Evolutionary conservation across 2,113 vertebrate species (phyloP).

Genomic region (Phylloscopus trochilus): DNA sequence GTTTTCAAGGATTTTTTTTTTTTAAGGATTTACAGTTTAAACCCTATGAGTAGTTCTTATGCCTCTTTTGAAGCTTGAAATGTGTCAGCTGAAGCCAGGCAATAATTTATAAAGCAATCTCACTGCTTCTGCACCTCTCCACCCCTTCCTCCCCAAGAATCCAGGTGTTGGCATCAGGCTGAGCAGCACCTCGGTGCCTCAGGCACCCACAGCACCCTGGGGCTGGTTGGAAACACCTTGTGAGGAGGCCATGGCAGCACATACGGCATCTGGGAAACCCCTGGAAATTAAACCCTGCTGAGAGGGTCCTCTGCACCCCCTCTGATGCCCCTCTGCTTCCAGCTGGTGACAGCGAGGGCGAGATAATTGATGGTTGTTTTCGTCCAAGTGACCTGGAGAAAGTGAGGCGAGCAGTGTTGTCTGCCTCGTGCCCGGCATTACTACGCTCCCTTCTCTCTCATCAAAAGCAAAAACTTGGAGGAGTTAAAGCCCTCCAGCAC

Average conservation of each 20-base stretch:
- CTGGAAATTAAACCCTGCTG: not conserved
- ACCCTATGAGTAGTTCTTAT: constrained; percentile 11
- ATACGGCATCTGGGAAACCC: not conserved
- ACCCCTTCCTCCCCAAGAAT: not conserved
- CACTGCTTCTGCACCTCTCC: not conserved
- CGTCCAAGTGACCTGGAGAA: not conserved
- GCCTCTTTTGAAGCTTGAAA: constrained; percentile 20
- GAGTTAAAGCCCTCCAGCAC: not conserved
- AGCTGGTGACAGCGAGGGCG: not conserved
- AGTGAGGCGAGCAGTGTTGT: not conserved
- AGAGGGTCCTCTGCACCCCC: not conserved
- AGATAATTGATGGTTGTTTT: not conserved
- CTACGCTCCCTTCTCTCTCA: not conserved
- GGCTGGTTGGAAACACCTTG: not conserved
- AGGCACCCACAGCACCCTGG: not conserved
- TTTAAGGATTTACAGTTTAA: constrained; percentile 40
- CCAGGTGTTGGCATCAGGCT: not conserved
- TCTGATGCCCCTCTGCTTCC: not conserved
- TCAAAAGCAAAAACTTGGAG: not conserved
- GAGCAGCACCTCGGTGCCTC: not conserved
- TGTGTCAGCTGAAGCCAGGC: not conserved
- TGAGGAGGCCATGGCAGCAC: not conserved
- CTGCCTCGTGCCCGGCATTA: fast-evolving
- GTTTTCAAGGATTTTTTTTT: not conserved
- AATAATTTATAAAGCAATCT: constrained; percentile 44